Base-by-base conservation (phyloP, 2,797 vertebrate species). In the Balearica regulorum region DNA sequence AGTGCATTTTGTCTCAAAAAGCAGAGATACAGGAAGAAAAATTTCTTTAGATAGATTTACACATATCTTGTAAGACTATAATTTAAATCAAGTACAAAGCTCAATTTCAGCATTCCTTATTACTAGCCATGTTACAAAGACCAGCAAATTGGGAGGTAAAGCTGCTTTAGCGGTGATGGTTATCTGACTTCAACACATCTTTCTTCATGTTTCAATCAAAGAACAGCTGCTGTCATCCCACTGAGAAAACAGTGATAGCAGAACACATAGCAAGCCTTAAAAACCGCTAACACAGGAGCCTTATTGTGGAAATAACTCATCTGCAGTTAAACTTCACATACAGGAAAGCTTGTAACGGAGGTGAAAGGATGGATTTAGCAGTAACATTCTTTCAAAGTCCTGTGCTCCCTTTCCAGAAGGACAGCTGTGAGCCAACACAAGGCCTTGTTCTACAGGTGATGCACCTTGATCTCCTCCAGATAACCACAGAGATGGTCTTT, bases 131-230 rank as follows among this genome's bases (percentile, higher is more conserved):
- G 92, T 95, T 96, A 97, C 95, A 97, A 96, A 97, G 96, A 76
- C 31, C 79, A 94, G 96, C 94, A 96, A 95, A 98, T 31, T 93
- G 97, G 96, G 97, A 98, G 97, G 97, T 96, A 96, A 96, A 79
- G 93, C 96, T 96, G 96, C 97, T 94, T 83, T 96, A 97, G 96
- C 94, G 96, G 84, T 75, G 96, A 94, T 96, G 94, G 96, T 97
- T 97, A 98, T 98, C 97, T 97, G 94, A 95, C 97, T 97, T 95
- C 95, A 95, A 89, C 91, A 97, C 66, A 95, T 98, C 97, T 98
- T 97, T 98, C 98, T 96, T 98, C 98, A 96, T 98, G 94, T 97
- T 98, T 95, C 98, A 98, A 96, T 97, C 97, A 97, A 71, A 91
- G 96, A 95, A 81, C 98, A 98, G 97, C 96, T 97, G 96, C 96